Evolutionary conservation across 2,888 invertebrate species (phyloP).

Genomic region (Euplagia quadripunctaria): DNA sequence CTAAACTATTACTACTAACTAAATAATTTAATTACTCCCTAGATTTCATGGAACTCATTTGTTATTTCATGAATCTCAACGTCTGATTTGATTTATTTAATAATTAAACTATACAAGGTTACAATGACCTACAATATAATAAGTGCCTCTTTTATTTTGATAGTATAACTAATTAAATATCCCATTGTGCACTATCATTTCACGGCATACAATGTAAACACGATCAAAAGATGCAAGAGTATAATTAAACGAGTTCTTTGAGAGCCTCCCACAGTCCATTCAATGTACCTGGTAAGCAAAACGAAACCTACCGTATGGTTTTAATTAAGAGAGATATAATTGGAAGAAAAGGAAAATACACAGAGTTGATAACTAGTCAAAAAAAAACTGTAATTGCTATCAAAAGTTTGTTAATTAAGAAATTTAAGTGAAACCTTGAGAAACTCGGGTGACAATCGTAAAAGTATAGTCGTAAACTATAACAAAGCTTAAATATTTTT

Average conservation of each 20-base stretch:
- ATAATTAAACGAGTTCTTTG: constrained; percentile 25
- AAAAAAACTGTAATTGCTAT: background rate
- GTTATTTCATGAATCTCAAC: constrained; percentile 12
- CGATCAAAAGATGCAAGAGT: constrained; percentile 25
- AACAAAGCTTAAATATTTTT: background rate
- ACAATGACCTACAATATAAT: constrained; percentile 26
- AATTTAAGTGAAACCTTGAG: background rate
- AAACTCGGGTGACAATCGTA: background rate
- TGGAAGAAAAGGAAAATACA: background rate
- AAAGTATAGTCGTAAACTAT: too few relatives aligned
- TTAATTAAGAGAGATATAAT: background rate
- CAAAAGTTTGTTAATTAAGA: constrained; percentile 1
- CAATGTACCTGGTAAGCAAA: background rate
- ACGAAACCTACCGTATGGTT: background rate
- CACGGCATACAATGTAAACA: constrained; percentile 14
- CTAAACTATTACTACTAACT: too few relatives aligned
- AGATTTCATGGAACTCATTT: constrained; percentile 2
- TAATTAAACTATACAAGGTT: constrained; percentile 23
- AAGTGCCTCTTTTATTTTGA: constrained; percentile 30
- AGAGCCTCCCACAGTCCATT: background rate
- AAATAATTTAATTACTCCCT: constrained; percentile 1
- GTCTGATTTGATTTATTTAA: constrained; percentile 24
- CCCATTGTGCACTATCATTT: constrained; percentile 33
- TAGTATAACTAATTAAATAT: constrained; percentile 49
- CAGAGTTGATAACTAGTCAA: background rate